Evolutionary conservation across 2,113 vertebrate species (phyloP), one percentile per base, ranked within the genome.

Genomic region (Hyperopisus bebe): DNA sequence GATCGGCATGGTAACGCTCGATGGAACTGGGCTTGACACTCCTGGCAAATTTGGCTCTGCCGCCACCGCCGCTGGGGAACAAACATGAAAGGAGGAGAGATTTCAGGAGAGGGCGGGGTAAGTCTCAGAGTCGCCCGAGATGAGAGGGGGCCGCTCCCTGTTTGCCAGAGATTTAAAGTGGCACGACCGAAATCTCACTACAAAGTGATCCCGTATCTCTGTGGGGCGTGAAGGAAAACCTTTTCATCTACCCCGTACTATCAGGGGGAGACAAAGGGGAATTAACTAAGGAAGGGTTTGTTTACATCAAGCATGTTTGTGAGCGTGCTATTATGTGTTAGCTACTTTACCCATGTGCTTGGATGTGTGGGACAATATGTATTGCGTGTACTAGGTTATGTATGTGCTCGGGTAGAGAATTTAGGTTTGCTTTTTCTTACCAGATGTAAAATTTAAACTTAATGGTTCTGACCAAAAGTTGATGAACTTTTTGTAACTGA

Each of bases 81-180:
- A 24, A 70, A 27, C 74, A 80, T 84, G 86, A 90, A 58, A 77
- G 82, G 90, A 90, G 42, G 53, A 50, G 74, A 85, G 39, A 74
- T 50, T 90, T 83, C 50, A 62, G 87, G 27, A n/a, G 66, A 66
- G 91, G 87, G 91, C 90, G 91, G 91, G 92, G 90, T 92, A 93
- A 94, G 92, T 91, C 92, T 92, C 92, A 92, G 91, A 93, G 94
- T 94, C 93, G 93, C 93, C 91, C 91, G 80, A 93, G 94, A 95
- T 93, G 93, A 93, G 92, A 94, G 91, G 55, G 24, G 82, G 88
- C 91, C 91, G 90, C 89, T 90, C 90, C 83, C 87, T 89, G 90
- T 92, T 93, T 92, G 91, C 91, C 88, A 17, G 4, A 94, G 91
- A 95, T 94, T 94, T 91, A 91, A 94, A 93, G 92, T 90, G 93